A percentile compares a stretch with the other conserved stretches of the same genome.
phyloP scores from a whole-genome alignment of 2,113 vertebrate species.

The Pollimyrus isidori region DNA sequence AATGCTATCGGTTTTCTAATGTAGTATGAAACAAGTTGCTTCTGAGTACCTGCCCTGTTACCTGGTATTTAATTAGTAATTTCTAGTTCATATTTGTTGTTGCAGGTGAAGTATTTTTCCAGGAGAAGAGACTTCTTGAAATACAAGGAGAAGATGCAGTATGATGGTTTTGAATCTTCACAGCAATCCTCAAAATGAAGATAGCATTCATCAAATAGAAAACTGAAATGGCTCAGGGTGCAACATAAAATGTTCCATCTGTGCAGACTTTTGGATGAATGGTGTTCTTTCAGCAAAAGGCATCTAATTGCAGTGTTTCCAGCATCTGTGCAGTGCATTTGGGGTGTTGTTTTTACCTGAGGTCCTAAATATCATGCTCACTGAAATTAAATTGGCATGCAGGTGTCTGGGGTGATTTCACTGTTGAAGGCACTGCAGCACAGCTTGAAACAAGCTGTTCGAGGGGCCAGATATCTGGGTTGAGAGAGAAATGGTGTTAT shows the following conservation, averaged over 20 bases:
- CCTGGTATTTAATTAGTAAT: background rate
- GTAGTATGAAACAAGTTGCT: background rate
- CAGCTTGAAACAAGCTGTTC: background rate
- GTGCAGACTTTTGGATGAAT: background rate
- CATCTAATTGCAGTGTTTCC: background rate
- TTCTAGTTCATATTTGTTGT: constrained; percentile 23
- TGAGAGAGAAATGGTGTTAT: background rate
- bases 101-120: constrained; percentile 85
- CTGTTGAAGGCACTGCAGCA: background rate
- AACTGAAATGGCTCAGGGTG: background rate
- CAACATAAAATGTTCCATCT: background rate
- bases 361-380: background rate
- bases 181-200: constrained; percentile 46
- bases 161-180: constrained; percentile 62
- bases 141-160: constrained; percentile 79
- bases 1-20: background rate
- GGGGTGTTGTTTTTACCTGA: background rate
- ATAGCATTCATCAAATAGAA: background rate
- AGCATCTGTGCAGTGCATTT: background rate
- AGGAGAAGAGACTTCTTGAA: constrained; percentile 89
- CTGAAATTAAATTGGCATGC: background rate
- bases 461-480: background rate
- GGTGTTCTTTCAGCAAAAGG: background rate
- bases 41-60: background rate
- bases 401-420: background rate